Evolutionary conservation across 2,888 invertebrate species (phyloP), one percentile per base, ranked within the genome.

Genomic region (Parnassius mnemosyne): DNA sequence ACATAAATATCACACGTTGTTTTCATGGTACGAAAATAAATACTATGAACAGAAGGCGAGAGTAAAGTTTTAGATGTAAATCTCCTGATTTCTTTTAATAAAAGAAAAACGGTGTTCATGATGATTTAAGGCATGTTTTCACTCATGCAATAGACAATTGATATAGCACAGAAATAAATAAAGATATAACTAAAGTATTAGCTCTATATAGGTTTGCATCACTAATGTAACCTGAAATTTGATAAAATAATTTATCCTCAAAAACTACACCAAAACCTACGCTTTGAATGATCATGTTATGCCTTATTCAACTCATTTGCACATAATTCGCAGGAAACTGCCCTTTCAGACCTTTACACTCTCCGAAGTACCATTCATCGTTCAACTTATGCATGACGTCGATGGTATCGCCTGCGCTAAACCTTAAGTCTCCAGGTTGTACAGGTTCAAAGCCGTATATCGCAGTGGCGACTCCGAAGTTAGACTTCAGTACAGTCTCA

Each of bases 271-370:
- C 34, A 7, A 42, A 47, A 42, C 12, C 5, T 44, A 51, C 3
- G 12, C 49, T 47, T 64, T 65, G 61, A 46, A 57, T 57, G 57
- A 63, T 54, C 46, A 42, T 43, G 16, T 60, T 42, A 57, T 41
- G 49, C 51, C 54, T 61, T 54, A 53, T 53, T 61, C 70, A 87
- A 79, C 82, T 80, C 77, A 90, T 84, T 82, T 95, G 94, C 65
- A 96, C 94, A 83, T 95, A 96, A 87, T 95, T 95, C 42, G 93
- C 92, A 60, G 97, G 96, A 85, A 97, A 96, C 80, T 96, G 96
- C 68, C 96, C 97, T 76, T 86, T 93, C 66, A 86, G 83, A 44
- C 94, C 94, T 64, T 93, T 91, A 69, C 93, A 93, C 79, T 95
- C 94, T 13, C 96, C 96, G 76, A 93, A 95, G 63, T 95, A 92